These are phyloP conservation scores for Aplysia californica DNA, from an alignment of 1,140 invertebrate genomes.

Conservation along the genomic window DNA sequence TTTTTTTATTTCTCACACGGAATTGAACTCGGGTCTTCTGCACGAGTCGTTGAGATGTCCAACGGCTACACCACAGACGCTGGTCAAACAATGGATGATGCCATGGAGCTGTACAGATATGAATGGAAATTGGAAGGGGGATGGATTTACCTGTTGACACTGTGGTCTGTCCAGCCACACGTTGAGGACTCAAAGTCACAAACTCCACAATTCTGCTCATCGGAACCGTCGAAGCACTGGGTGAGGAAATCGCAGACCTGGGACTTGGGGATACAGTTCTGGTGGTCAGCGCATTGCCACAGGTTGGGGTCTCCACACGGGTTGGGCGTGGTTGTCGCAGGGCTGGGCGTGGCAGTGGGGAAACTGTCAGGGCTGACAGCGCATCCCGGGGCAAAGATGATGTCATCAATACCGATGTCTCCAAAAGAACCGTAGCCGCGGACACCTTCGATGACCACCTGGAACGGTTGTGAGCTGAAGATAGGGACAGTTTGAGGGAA, in stretches of 20 bases:
- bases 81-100: no score
- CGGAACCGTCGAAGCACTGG: slow-evolving; percentile 62
- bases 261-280: slow-evolving; percentile 17
- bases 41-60: no score
- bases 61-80: no score
- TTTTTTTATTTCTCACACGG: no score
- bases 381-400: slow-evolving; percentile 73
- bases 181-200: slow-evolving; percentile 59
- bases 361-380: slow-evolving; percentile 29
- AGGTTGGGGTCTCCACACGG: slow-evolving; percentile 19
- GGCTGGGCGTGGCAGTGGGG: not conserved
- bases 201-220: slow-evolving; percentile 52
- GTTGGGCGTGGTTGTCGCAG: not conserved
- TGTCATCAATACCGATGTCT: slow-evolving; percentile 81
- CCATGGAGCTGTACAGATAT: no score
- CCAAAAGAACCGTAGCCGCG: slow-evolving; percentile 76
- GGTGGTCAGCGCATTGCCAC: slow-evolving; percentile 27
- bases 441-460: slow-evolving; percentile 75
- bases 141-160: slow-evolving; percentile 47
- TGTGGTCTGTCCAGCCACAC: slow-evolving; percentile 58
- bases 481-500: slow-evolving; percentile 42
- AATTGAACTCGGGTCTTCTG: no score
- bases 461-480: not conserved
- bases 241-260: slow-evolving; percentile 10
- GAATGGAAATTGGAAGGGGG: no score